phyloP scores from a whole-genome alignment of 35 echinoderm and acorn worm genomes.

The Amphiura filiformis region DNA sequence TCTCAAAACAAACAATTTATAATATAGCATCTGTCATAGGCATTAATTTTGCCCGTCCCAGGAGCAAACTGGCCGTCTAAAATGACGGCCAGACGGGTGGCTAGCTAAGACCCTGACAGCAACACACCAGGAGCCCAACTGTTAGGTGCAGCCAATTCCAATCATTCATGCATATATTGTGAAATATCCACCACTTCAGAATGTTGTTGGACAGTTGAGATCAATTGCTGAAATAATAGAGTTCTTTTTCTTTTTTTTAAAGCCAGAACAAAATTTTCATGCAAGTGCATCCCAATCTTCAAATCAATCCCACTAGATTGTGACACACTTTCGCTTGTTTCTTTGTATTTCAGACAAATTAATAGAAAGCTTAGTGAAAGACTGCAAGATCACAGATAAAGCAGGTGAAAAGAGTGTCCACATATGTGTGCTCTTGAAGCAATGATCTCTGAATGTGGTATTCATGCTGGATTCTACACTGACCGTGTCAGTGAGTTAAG shows the following conservation, averaged over 20 bases:
- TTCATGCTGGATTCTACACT: neutral
- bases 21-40: no score
- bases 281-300: constrained; percentile 49
- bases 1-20: no score
- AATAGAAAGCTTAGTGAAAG: constrained; percentile 24
- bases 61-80: no score
- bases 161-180: constrained; percentile 59
- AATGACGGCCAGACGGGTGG: no score
- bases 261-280: constrained; percentile 64
- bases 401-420: neutral
- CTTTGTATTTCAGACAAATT: constrained; percentile 57
- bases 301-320: constrained; percentile 36
- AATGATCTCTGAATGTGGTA: neutral
- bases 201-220: constrained; percentile 40
- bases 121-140: constrained; percentile 37
- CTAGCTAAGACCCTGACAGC: no score
- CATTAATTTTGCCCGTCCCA: no score
- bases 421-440: neutral
- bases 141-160: constrained; percentile 36
- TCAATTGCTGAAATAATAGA: constrained; percentile 54
- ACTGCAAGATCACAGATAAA: neutral
- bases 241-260: neutral
- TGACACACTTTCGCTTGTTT: constrained; percentile 55
- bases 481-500: neutral
- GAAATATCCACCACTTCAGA: constrained; percentile 37